Evolutionary conservation across 2,113 vertebrate species (phyloP).

Genomic region (Glaucomys volans): DNA sequence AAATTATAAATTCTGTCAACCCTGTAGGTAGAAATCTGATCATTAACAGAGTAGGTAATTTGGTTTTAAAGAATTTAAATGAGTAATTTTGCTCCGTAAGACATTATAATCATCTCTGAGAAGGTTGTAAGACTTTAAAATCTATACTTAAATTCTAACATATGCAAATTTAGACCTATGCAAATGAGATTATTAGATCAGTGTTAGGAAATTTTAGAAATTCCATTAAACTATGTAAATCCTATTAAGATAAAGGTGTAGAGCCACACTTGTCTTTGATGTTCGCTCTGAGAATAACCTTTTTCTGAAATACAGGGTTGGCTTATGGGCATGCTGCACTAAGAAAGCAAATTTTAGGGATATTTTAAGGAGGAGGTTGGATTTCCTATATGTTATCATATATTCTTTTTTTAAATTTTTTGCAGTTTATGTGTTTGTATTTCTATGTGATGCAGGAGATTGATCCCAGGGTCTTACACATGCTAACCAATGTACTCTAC

Average conservation of each 20-base stretch:
- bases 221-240: background rate
- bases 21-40: background rate
- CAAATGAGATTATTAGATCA: constrained; percentile 34
- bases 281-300: background rate
- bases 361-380: background rate
- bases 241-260: background rate
- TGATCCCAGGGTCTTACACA: background rate
- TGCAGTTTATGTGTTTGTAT: background rate
- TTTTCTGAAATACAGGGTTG: background rate
- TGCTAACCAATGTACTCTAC: background rate
- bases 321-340: background rate
- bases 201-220: background rate
- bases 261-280: background rate
- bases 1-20: background rate
- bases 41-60: background rate
- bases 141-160: constrained; percentile 45
- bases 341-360: background rate
- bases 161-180: constrained; percentile 45
- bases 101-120: background rate
- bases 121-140: constrained; percentile 13
- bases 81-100: background rate
- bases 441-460: background rate
- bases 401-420: background rate
- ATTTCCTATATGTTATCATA: background rate
- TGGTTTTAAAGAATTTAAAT: constrained; percentile 6